Percentiles rank a stretch among this genome's conserved stretches.
phyloP scores from a whole-genome alignment of 2,113 vertebrate species.

The Myiagra hebetior region DNA sequence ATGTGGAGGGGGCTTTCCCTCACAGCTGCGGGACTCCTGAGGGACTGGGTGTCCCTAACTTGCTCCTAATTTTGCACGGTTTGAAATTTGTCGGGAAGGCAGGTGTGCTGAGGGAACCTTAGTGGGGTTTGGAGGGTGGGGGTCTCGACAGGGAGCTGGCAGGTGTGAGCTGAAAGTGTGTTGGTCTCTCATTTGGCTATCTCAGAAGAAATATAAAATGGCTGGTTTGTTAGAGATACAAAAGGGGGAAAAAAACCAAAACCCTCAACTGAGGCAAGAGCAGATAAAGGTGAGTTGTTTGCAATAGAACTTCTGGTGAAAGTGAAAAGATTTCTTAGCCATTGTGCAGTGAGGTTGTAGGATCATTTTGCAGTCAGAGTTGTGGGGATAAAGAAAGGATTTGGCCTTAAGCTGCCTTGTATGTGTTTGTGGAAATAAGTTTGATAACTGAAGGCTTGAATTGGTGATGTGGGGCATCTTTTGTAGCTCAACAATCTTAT shows the following conservation, averaged over 20 bases:
- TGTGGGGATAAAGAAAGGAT: not conserved
- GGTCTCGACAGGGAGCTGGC: fast-evolving
- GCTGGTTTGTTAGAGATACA: not conserved
- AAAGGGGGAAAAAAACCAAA: fast-evolving
- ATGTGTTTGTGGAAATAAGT: not conserved
- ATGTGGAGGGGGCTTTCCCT: not conserved
- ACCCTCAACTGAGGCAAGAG: fast-evolving
- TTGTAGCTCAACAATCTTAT: not conserved
- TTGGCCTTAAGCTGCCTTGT: not conserved
- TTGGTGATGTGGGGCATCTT: not conserved
- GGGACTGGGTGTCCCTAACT: fast-evolving
- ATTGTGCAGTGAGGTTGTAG: fast-evolving
- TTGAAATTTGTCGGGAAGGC: not conserved
- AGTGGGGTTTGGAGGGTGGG: not conserved
- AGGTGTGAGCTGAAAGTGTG: fast-evolving
- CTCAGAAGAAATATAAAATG: not conserved
- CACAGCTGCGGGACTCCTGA: fast-evolving
- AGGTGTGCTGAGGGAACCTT: fast-evolving
- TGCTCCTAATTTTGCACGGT: fast-evolving
- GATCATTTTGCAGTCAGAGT: not conserved
- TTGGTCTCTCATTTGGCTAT: not conserved
- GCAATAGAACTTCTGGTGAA: not conserved
- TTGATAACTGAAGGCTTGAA: not conserved
- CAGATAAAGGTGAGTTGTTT: not conserved
- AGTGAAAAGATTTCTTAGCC: not conserved